These are phyloP conservation scores for Lepus americanus DNA, from an alignment of 2,113 vertebrate species.

Conservation along the genomic window DNA sequence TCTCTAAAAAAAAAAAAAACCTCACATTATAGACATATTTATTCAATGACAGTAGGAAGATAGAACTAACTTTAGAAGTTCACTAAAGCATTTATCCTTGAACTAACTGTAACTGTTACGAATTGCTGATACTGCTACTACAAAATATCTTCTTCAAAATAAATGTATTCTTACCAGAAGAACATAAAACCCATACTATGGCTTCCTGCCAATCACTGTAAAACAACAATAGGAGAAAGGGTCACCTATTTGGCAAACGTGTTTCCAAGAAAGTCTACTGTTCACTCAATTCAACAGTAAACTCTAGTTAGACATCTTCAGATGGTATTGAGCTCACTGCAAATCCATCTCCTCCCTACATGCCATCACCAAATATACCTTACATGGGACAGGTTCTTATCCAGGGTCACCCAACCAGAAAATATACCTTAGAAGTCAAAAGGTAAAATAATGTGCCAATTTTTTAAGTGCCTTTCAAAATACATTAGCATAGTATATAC, in stretches of 20 bases:
- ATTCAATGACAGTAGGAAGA: neutral
- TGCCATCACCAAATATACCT: neutral
- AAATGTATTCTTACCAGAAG: neutral
- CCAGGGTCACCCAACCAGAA: neutral
- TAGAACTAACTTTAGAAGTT: neutral
- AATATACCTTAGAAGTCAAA: neutral
- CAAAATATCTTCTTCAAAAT: neutral
- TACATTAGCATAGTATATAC: neutral
- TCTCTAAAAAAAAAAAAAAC: no score
- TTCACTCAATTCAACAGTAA: neutral
- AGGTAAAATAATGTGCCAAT: neutral
- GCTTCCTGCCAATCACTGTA: neutral
- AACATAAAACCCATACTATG: neutral
- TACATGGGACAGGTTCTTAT: neutral
- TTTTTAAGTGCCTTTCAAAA: constrained; percentile 38
- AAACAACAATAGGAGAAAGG: neutral
- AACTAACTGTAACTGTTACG: neutral
- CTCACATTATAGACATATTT: neutral
- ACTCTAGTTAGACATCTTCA: neutral
- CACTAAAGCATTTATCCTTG: neutral
- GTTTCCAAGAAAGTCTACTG: neutral
- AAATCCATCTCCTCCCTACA: neutral
- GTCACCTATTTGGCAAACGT: neutral
- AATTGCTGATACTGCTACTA: neutral
- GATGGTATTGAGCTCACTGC: neutral